Percentiles rank a stretch among this genome's conserved stretches.
Conservation (phyloP, 2,113 vertebrate genomes). For the Silurus glanis region DNA sequence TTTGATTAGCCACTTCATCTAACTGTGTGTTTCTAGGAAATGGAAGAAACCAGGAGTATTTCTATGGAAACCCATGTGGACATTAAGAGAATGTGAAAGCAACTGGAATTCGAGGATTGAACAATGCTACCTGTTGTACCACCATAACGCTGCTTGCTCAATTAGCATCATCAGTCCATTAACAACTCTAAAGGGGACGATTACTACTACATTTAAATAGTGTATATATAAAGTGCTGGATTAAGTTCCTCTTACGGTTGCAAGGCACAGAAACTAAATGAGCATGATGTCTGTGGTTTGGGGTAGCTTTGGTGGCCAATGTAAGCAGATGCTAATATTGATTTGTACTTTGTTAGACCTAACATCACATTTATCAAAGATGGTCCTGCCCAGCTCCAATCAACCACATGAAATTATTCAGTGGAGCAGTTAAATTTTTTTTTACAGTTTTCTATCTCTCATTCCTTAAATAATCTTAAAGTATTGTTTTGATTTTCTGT, state of each 20-base stretch:
- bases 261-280: background rate
- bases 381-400: background rate
- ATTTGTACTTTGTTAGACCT: conserved; percentile 18
- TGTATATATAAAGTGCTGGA: background rate
- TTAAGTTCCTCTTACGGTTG: background rate
- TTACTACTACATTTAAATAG: background rate
- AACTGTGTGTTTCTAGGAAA: background rate
- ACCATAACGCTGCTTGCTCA: background rate
- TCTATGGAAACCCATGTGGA: background rate
- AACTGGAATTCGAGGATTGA: background rate
- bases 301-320: background rate
- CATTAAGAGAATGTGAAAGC: background rate
- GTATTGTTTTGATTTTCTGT: no score
- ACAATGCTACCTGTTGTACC: background rate
- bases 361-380: conserved; percentile 16
- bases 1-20: background rate
- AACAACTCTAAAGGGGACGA: background rate
- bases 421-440: background rate
- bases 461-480: no score
- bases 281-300: conserved; percentile 8
- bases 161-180: background rate
- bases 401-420: background rate
- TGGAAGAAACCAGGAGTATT: background rate
- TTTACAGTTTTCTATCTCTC: no score
- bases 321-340: conserved; percentile 26